A percentile compares a stretch with the other conserved stretches of the same genome.
Conservation (phyloP, 2,797 vertebrate species). For the Alosa sapidissima region DNA sequence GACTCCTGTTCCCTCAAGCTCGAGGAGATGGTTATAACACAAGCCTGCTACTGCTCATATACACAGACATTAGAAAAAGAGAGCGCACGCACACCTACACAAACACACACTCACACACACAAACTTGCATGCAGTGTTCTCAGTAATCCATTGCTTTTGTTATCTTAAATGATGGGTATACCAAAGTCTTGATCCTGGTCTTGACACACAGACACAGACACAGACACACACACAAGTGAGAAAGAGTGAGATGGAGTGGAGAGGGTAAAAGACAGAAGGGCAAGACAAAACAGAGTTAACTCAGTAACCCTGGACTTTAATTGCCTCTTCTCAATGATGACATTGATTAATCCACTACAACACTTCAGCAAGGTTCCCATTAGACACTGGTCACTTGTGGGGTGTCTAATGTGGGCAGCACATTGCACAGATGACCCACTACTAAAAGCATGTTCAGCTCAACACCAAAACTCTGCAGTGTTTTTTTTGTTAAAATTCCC, state of each 20-base stretch:
- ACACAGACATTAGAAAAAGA: not conserved
- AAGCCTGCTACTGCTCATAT: not conserved
- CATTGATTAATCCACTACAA: constrained; percentile 52
- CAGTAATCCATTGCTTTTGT: no score
- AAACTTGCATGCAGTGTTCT: no score
- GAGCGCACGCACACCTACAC: not conserved
- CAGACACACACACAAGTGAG: no score
- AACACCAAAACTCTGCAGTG: not conserved
- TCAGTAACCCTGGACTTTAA: constrained; percentile 48
- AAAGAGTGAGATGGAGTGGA: not conserved
- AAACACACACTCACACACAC: not conserved
- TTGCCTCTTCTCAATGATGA: constrained; percentile 52
- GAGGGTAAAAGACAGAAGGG: not conserved
- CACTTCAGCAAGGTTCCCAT: constrained; percentile 41
- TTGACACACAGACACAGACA: not conserved
- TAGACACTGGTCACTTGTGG: constrained; percentile 36
- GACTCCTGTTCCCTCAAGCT: not conserved
- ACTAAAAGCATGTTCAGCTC: not conserved
- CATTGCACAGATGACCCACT: not conserved
- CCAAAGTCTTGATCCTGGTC: not conserved
- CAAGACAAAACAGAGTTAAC: constrained; percentile 27
- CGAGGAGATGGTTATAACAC: not conserved
- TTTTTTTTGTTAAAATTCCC: not conserved
- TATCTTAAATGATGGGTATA: no score
- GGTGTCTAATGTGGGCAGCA: not conserved